Conservation (phyloP, 2,113 vertebrate species). For the Hyla sarda region DNA sequence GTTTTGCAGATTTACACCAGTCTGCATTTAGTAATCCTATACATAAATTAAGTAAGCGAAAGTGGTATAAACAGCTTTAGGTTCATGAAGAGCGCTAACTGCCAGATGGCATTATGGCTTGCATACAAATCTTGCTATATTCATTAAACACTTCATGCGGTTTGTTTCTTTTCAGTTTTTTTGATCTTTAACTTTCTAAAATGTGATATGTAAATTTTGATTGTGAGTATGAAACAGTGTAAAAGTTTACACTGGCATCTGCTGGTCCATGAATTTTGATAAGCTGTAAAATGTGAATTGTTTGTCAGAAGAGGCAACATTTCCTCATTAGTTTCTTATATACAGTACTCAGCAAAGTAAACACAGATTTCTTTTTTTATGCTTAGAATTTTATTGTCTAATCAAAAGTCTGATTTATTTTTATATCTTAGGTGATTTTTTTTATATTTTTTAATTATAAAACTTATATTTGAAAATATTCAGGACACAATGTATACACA, state of each 20-base stretch:
- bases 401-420: constrained; percentile 32
- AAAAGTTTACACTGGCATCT: constrained; percentile 49
- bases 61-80: constrained; percentile 42
- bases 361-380: constrained; percentile 22
- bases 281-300: constrained; percentile 43
- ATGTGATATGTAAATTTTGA: constrained; percentile 45
- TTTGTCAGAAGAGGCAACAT: constrained; percentile 12
- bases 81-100: constrained; percentile 36
- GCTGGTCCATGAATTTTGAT: constrained; percentile 50
- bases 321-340: constrained; percentile 28
- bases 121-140: constrained; percentile 54
- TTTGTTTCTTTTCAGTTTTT: constrained; percentile 44
- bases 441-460: not conserved
- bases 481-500: not conserved
- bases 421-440: not conserved
- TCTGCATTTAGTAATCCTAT: constrained; percentile 27
- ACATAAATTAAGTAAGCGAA: constrained; percentile 42
- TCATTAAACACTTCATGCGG: constrained; percentile 37
- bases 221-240: constrained; percentile 44
- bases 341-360: constrained; percentile 2
- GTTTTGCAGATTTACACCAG: constrained; percentile 35
- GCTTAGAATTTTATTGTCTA: constrained; percentile 8
- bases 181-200: constrained; percentile 47
- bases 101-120: constrained; percentile 41
- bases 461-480: not conserved